Conservation (phyloP, 2,888 invertebrate species). For the Quadriops clusia region DNA sequence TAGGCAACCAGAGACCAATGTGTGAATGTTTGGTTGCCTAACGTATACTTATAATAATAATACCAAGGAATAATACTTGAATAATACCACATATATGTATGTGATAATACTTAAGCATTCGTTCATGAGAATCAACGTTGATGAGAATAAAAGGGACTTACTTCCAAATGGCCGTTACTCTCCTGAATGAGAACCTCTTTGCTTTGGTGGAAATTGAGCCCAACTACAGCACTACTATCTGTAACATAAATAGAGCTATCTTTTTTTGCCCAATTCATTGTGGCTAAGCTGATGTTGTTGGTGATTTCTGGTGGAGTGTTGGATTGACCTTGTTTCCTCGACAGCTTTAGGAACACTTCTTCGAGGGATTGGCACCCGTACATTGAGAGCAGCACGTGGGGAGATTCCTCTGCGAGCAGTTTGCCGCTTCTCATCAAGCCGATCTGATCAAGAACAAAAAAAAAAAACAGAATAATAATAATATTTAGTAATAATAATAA, state of each 20-base stretch:
- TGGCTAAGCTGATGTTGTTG: slow-evolving; percentile 69
- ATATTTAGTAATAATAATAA: neutral
- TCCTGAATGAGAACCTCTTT: slow-evolving; percentile 78
- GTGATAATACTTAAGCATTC: too few relatives aligned
- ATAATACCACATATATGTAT: too few relatives aligned
- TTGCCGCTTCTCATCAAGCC: slow-evolving; percentile 89
- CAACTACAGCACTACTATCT: slow-evolving; percentile 77
- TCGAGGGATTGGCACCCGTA: slow-evolving; percentile 77
- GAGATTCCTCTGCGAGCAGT: slow-evolving; percentile 82
- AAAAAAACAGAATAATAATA: neutral
- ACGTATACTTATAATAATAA: too few relatives aligned
- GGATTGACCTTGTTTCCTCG: slow-evolving; percentile 63
- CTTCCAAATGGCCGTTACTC: slow-evolving; percentile 53
- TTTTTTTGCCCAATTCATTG: slow-evolving; percentile 69
- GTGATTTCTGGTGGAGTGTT: slow-evolving; percentile 42
- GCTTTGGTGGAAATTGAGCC: slow-evolving; percentile 82
- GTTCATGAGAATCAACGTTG: too few relatives aligned
- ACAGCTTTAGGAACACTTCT: slow-evolving; percentile 85
- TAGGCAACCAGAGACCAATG: too few relatives aligned
- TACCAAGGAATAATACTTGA: slow-evolving; percentile 1
- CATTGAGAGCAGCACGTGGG: slow-evolving; percentile 69
- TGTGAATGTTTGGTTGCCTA: too few relatives aligned
- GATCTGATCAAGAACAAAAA: slow-evolving; percentile 49
- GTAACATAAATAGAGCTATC: slow-evolving; percentile 75
- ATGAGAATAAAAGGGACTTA: too few relatives aligned